Percentiles rank a stretch among this genome's conserved stretches.
These are phyloP conservation scores for Arge pagana DNA, from an alignment of 2,888 invertebrate genomes.

Conservation along the genomic window DNA sequence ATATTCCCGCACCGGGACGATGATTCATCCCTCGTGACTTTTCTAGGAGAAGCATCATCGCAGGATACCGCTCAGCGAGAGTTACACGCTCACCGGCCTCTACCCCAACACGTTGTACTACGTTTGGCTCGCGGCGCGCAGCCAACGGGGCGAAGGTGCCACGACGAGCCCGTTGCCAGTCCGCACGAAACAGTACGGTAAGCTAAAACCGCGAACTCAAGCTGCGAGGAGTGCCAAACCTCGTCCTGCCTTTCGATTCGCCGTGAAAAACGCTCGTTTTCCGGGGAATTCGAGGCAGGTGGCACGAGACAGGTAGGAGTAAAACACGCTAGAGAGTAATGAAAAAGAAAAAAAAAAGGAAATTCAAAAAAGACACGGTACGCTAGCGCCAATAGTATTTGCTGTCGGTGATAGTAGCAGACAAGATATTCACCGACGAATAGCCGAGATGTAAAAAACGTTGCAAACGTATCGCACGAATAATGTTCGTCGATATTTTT, in stretches of 20 bases:
- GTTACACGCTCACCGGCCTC: slow-evolving; percentile 85
- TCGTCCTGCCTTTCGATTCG: not conserved
- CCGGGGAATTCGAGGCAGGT: not conserved
- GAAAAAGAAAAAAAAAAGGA: slow-evolving; percentile 7
- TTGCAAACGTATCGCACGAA: too few species aligned
- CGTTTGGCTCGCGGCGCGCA: slow-evolving; percentile 94
- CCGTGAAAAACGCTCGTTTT: not conserved
- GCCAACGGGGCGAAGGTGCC: slow-evolving; percentile 92
- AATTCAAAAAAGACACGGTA: not conserved
- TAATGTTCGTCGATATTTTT: too few species aligned
- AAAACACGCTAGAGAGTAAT: slow-evolving; percentile 15
- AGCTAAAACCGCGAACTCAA: slow-evolving; percentile 59
- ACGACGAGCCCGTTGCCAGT: slow-evolving; percentile 93
- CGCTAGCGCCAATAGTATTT: not conserved
- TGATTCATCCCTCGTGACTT: not conserved
- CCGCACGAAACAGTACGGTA: slow-evolving; percentile 97
- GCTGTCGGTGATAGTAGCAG: not conserved
- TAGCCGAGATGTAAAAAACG: too few species aligned
- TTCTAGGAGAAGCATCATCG: slow-evolving; percentile 78
- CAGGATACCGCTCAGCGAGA: slow-evolving; percentile 80
- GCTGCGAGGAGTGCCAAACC: slow-evolving; percentile 54
- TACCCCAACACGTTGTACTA: slow-evolving; percentile 97
- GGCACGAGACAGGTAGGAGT: slow-evolving; percentile 20
- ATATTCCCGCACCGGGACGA: not conserved
- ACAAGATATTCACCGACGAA: not conserved